Evolutionary conservation across 2,113 vertebrate genomes (phyloP), one percentile per base, ranked within the genome.

Genomic region (Panthera uncia): DNA sequence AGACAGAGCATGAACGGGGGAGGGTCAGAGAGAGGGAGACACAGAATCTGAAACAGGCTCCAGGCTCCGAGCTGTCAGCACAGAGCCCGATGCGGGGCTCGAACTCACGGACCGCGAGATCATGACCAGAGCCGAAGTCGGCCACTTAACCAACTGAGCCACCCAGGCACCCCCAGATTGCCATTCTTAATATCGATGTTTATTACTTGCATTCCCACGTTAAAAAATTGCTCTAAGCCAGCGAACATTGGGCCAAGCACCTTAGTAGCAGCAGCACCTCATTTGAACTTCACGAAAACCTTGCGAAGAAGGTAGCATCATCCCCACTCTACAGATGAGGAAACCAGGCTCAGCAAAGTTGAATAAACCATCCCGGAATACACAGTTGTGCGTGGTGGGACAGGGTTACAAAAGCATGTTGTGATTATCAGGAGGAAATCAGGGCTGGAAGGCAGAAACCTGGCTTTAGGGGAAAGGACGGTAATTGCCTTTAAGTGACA

Each of bases 401-500:
- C 6, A 8, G n/a, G 15, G 63, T 79, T 90, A 63, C 78, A 78
- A 89, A 57, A 23, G 80, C 66, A 36, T 27, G 45, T 38, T 74
- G 52, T 50, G 66, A 95, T 93, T 80, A 76, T 82, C 33, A 95
- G 50, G 68, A 95, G 50, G 68, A 93, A 97, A 81, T 11, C 66
- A 90, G 33, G 45, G 25, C 36, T 19, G 2, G 52, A 98, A 16
- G 76, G 25, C 36, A 94, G 92, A 94, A 94, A 73, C 29, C 61
- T 18, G 27, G 11, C 4, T 27, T 87, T 52, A 81, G 78, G 96
- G 57, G 48, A 73, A 91, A 96, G 61, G 57, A 89, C 73, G 55
- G 74, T 93, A 92, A 90, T 80, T 61, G 74, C 69, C 79, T 95
- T 45, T 87, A 94, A 89, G 33, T 91, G 92, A 91, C 95, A 97